phyloP scores from a whole-genome alignment of 2,113 vertebrate species.

The Microcebus jonahi region DNA sequence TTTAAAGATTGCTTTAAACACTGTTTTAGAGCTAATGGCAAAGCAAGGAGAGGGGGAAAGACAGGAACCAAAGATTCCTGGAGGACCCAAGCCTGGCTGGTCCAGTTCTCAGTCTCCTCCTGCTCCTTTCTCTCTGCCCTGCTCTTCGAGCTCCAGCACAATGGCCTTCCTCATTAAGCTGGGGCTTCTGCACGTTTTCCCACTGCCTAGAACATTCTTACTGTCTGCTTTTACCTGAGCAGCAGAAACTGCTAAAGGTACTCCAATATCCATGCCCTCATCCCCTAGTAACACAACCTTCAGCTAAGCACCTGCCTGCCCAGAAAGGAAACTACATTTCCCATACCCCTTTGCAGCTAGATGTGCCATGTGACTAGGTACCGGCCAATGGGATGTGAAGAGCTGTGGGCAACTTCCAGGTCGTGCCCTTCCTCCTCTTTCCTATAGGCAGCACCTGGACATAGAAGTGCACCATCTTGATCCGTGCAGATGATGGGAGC shows the following conservation, averaged over 20 bases:
- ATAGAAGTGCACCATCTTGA: background rate
- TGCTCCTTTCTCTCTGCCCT: background rate
- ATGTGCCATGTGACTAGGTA: background rate
- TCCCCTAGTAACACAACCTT: background rate
- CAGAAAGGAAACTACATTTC: background rate
- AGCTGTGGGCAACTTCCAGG: background rate
- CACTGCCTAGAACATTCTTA: background rate
- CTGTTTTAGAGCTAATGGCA: background rate
- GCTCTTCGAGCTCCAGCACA: background rate
- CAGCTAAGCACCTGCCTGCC: background rate
- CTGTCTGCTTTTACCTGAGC: background rate
- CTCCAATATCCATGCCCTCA: background rate
- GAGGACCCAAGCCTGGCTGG: background rate
- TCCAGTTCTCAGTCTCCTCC: background rate
- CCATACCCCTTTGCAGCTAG: background rate
- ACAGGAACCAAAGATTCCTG: background rate
- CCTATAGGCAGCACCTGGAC: background rate
- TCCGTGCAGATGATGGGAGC: background rate
- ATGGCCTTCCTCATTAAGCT: background rate
- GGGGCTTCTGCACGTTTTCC: background rate
- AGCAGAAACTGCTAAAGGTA: background rate
- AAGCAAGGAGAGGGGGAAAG: background rate
- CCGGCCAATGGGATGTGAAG: background rate
- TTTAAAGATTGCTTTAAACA: background rate
- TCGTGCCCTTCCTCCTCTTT: background rate